phyloP scores from a whole-genome alignment of 2,113 vertebrate genomes.

The Phyllopteryx taeniolatus region DNA sequence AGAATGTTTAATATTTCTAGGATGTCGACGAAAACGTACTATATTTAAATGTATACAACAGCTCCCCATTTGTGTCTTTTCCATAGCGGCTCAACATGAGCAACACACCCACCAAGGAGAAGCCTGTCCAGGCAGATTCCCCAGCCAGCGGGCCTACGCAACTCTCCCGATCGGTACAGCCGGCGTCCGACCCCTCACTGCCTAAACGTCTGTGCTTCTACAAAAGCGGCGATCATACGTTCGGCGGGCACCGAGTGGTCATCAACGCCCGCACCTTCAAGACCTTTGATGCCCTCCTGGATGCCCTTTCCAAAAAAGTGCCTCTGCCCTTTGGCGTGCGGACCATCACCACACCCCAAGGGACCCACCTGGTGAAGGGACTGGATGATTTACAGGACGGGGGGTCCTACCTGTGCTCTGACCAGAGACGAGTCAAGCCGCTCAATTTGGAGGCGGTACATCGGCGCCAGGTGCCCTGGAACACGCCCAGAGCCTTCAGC shows the following conservation, averaged over 20 bases:
- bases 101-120: slow-evolving; percentile 67
- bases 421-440: slow-evolving; percentile 84
- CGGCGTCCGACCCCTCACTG: slow-evolving; percentile 69
- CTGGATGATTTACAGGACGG: slow-evolving; percentile 90
- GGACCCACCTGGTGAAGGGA: slow-evolving; percentile 77
- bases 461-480: slow-evolving; percentile 83
- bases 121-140: slow-evolving; percentile 64
- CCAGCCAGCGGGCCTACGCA: slow-evolving; percentile 70
- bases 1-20: no score
- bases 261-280: slow-evolving; percentile 88
- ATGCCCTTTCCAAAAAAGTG: slow-evolving; percentile 87
- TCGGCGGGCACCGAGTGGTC: slow-evolving; percentile 85
- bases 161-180: slow-evolving; percentile 49
- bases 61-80: slow-evolving; percentile 10
- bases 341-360: slow-evolving; percentile 89
- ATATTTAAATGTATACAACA: background rate
- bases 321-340: slow-evolving; percentile 94
- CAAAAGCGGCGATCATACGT: slow-evolving; percentile 92
- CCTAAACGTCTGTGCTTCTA: slow-evolving; percentile 92
- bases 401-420: slow-evolving; percentile 90
- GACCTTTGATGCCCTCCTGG: slow-evolving; percentile 89
- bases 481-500: slow-evolving; percentile 76
- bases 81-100: slow-evolving; percentile 51
- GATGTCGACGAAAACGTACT: no score
- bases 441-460: slow-evolving; percentile 82